Evolutionary conservation across 92 coral and sea anemone genomes (phyloP), one percentile per base, ranked within the genome.

Genomic region (Scolanthus callimorphus): DNA sequence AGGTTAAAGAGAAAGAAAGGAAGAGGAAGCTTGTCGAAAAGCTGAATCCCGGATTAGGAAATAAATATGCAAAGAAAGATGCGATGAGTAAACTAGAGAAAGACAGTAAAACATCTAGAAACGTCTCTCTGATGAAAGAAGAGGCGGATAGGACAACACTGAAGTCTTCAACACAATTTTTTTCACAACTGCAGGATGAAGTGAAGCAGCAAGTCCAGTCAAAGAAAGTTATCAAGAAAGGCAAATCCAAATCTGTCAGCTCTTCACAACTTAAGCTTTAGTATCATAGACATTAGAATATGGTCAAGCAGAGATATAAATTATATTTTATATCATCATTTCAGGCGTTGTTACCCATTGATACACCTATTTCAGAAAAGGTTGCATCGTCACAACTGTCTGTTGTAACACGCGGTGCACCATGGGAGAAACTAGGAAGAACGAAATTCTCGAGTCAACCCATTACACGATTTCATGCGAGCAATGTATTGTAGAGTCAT

Each of bases 121-220:
- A 78, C 62, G 60, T 76, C 19, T 87, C 96, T 21, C 51, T 83
- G 57, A 58, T 88, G 30, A 80, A 47, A 37, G 83, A 78, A 19
- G 70, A 73, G 48, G 48, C 51, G 31, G 85, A 55, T 1, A 70
- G 54, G 6, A 81, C 64, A 63, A 57, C 70, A 0, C 70, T 94
- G 41, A 81, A 69, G 31, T 80, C 98, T 2, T 92, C 99, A 3
- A 54, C 99, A 4, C 85, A 92, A 1, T 94, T 94, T 80, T 94
- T 94, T 53, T 77, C 96, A 13, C 85, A 77, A 12, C 85, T 94
- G 26, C 94, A 94, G 41, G 96, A 94, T 67, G 86, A 74, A 53
- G 96, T 88, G 29, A 83, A 73, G 39, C 90, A 79, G 34, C 91
- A 89, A 48, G 91, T 94, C 0, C 64, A 69, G 12, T 68, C 74